Conservation (phyloP, 2,113 vertebrate species). For the Cyanistes caeruleus region DNA sequence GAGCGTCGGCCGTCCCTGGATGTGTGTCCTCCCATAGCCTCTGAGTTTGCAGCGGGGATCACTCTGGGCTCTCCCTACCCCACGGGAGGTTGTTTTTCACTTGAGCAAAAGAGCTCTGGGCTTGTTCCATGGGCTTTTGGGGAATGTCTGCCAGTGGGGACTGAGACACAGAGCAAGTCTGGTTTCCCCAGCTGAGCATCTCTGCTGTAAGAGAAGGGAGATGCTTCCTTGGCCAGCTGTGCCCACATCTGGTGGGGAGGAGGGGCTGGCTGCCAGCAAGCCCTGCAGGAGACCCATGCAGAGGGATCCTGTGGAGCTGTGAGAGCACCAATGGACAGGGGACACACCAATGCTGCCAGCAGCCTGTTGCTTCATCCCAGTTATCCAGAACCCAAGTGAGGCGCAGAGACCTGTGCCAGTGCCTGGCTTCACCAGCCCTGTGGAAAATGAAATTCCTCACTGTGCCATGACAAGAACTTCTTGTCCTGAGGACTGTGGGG, state of each 20-base stretch:
- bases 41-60: accelerated
- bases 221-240: background rate
- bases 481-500: background rate
- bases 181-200: accelerated
- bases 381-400: background rate
- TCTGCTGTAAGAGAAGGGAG: background rate
- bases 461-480: background rate
- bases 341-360: background rate
- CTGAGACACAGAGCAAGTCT: accelerated
- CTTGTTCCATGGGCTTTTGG: background rate
- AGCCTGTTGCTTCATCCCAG: background rate
- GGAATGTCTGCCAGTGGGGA: accelerated
- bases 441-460: background rate
- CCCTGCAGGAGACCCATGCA: accelerated
- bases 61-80: background rate
- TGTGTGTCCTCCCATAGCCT: background rate
- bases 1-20: background rate
- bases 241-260: background rate
- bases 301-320: background rate
- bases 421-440: background rate
- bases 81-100: background rate
- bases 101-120: background rate
- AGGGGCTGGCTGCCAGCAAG: background rate
- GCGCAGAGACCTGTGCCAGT: background rate
- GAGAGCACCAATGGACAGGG: accelerated